Evolutionary conservation across 35 echinoderm and acorn worm species (phyloP).

Genomic region (Ptychodera flava): DNA sequence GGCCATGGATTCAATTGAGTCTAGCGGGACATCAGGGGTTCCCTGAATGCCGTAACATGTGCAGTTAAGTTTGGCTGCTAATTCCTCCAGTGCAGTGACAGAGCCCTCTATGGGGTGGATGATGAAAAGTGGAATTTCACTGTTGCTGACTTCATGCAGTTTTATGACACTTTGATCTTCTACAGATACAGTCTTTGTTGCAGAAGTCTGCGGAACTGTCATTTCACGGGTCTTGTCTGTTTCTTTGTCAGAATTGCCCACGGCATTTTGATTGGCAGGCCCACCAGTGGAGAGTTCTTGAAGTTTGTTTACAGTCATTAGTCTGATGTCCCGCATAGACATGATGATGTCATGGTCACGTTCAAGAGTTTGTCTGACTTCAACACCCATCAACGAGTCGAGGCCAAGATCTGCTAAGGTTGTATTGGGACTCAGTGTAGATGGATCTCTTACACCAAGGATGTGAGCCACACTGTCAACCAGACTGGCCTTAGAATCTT

Average conservation of each 20-base stretch:
- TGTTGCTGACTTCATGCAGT: conserved; percentile 10
- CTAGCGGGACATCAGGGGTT: conserved; percentile 30
- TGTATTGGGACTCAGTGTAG: conserved; percentile 45
- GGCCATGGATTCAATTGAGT: conserved; percentile 47
- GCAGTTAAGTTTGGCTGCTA: conserved; percentile 29
- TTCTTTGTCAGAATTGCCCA: not conserved
- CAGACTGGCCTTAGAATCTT: conserved; percentile 19
- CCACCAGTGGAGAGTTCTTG: conserved; percentile 27
- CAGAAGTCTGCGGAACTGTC: conserved; percentile 20
- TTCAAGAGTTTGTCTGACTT: conserved; percentile 84
- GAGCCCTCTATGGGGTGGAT: conserved; percentile 80
- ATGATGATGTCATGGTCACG: conserved; percentile 61
- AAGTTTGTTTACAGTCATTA: conserved; percentile 64
- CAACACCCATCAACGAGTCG: conserved; percentile 81
- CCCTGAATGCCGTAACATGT: conserved; percentile 66
- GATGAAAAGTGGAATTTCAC: conserved; percentile 31
- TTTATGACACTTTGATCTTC: conserved; percentile 12
- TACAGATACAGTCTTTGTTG: conserved; percentile 9
- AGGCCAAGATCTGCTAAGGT: conserved; percentile 74
- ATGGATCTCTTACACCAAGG: conserved; percentile 61
- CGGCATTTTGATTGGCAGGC: not conserved
- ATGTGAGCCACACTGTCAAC: conserved; percentile 63
- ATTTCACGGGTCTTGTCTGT: conserved; percentile 5
- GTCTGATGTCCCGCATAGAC: conserved; percentile 66
- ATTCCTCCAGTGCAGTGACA: conserved; percentile 25